Conservation (phyloP, 1,140 invertebrate genomes). For the Hycleus phaleratus region DNA sequence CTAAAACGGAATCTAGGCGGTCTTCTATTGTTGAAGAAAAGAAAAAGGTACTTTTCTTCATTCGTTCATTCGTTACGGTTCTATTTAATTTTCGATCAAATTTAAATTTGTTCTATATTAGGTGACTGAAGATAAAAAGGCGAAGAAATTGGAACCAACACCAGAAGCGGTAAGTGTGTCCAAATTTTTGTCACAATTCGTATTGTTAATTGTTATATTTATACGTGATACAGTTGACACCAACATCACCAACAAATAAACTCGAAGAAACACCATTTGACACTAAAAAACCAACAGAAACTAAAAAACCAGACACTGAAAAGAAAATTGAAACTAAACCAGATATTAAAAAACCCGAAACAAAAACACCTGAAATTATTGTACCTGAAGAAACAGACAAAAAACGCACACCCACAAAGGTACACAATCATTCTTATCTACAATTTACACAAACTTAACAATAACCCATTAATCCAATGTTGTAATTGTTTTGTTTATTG, state of each 20-base stretch:
- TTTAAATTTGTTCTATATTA: not conserved
- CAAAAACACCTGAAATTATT: conserved; percentile 26
- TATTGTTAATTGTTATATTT: conserved; percentile 25
- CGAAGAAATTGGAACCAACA: conserved; percentile 34
- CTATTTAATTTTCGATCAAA: not conserved
- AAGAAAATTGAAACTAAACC: conserved; percentile 11
- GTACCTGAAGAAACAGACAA: conserved; percentile 17
- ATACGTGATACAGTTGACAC: conserved; percentile 36
- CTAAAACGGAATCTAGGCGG: conserved; percentile 51
- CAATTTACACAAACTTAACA: no score
- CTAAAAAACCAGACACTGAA: conserved; percentile 18
- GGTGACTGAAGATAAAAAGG: conserved; percentile 14
- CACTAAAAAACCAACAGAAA: conserved; percentile 16
- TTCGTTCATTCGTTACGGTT: not conserved
- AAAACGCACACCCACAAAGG: conserved; percentile 17
- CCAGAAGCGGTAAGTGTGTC: conserved; percentile 34
- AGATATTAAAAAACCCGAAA: conserved; percentile 16
- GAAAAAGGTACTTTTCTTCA: conserved; percentile 40
- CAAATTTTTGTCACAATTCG: not conserved
- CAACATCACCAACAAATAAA: conserved; percentile 43
- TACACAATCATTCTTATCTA: conserved; percentile 13
- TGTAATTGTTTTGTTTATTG: conserved; percentile 13
- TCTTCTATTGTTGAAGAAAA: conserved; percentile 54
- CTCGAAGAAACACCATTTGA: conserved; percentile 36
- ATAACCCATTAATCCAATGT: no score